Evolutionary conservation across 1,140 invertebrate species (phyloP).

Genomic region (Anoplophora glabripennis): DNA sequence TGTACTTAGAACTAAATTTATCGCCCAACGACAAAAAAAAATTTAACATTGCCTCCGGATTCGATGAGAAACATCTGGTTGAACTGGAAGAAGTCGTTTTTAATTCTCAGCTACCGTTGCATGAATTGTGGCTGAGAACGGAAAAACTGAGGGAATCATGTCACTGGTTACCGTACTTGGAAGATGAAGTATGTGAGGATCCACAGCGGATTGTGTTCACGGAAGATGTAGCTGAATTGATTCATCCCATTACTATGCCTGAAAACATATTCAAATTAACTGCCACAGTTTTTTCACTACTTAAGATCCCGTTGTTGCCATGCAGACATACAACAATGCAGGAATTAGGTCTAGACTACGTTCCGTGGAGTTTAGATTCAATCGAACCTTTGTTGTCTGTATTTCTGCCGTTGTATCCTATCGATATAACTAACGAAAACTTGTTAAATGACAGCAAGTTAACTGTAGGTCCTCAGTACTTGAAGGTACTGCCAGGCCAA

Average conservation of each 20-base stretch:
- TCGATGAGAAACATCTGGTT: conserved; percentile 56
- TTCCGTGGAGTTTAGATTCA: conserved; percentile 55
- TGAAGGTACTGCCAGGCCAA: conserved; percentile 57
- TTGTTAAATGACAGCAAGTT: conserved; percentile 43
- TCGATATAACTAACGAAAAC: conserved; percentile 35
- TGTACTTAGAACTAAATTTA: conserved; percentile 61
- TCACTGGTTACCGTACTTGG: conserved; percentile 57
- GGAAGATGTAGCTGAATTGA: conserved; percentile 61
- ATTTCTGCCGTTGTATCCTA: conserved; percentile 38
- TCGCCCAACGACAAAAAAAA: conserved; percentile 42
- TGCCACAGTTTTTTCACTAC: conserved; percentile 54
- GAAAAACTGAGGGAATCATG: conserved; percentile 62
- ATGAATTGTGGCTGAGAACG: conserved; percentile 64
- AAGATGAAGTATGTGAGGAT: conserved; percentile 43
- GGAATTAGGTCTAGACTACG: conserved; percentile 51
- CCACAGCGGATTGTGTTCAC: conserved; percentile 58
- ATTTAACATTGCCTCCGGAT: conserved; percentile 48
- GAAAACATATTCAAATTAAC: conserved; percentile 55
- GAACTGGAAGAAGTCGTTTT: conserved; percentile 63
- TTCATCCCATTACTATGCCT: conserved; percentile 60
- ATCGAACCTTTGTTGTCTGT: conserved; percentile 53
- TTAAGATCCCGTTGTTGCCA: conserved; percentile 62
- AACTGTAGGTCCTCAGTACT: conserved; percentile 58
- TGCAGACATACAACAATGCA: conserved; percentile 49
- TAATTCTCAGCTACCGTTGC: conserved; percentile 60